A percentile compares a stretch with the other conserved stretches of the same genome.
These are phyloP conservation scores for Macaca fascicularis DNA, from an alignment of 2,113 vertebrate genomes.

Conservation along the genomic window T2T-MFA8v1.1 NC_088386.1:94256501-94257000, in stretches of 20 bases:
- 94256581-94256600: constrained; percentile 61
- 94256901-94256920: constrained; percentile 19
- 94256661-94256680: constrained; percentile 69
- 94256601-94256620: constrained; percentile 46
- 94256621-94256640: constrained; percentile 74
- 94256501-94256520: constrained; percentile 65
- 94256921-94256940: neutral
- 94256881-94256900: neutral
- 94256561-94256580: constrained; percentile 54
- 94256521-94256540: constrained; percentile 35
- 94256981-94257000: neutral
- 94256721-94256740: constrained; percentile 64
- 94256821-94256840: neutral
- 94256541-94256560: constrained; percentile 64
- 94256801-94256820: neutral
- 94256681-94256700: constrained; percentile 64
- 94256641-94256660: constrained; percentile 54
- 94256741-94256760: neutral
- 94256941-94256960: fast-evolving
- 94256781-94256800: neutral
- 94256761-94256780: neutral
- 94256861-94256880: constrained; percentile 8
- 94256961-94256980: too few relatives aligned
- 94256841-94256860: neutral
- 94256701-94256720: constrained; percentile 71